Evolutionary conservation across 2,888 invertebrate genomes (phyloP), one percentile per base, ranked within the genome.

Genomic region (Cataglyphis albicans): DNA sequence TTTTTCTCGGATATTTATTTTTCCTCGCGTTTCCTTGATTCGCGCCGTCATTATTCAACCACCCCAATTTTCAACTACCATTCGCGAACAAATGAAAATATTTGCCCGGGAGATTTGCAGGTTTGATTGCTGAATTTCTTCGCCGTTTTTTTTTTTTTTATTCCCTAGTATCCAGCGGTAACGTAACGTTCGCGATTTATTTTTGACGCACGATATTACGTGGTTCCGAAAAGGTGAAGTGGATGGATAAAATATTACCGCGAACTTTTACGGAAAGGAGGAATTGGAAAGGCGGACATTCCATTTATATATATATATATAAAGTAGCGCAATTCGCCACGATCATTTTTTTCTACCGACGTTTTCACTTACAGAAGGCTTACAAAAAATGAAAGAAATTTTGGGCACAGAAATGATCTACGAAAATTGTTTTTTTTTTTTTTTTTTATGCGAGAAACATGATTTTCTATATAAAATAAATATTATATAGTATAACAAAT

Each of bases 1-100:
- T 55, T 55, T 67, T 73, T 52, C 21, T 73, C 35, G 38, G 48
- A 70, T 82, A 70, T 70, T 75, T 68, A 63, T 84, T 70, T 75
- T 59, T 65, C 55, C 57, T 70, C 41, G 29, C 65, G 68, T 80
- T 67, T 68, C 64, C 86, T 86, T 86, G 86, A 86, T 86, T 83
- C 86, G 59, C 44, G 48, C 52, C 70, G 86, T 86, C 86, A 81
- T 83, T 86, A 86, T 86, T 86, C 86, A 86, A 76, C 67, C 76
- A 38, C 38, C 76, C 83, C 86, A 86, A 86, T 86, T 83, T 83
- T 83, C 81, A 48, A 25, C 73, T n/a, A 59, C 73, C 73, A 72
- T 44, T 59, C 48, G 67, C 83, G 72, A 57, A 59, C 75, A 72
- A 72, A 81, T 80, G 74, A 82, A 65, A 57, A 78, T 74, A 48